Percentiles rank a stretch among this genome's conserved stretches.
These are phyloP conservation scores for Procambarus clarkii DNA, from an alignment of 1,140 invertebrate species.

Conservation along the genomic window DNA sequence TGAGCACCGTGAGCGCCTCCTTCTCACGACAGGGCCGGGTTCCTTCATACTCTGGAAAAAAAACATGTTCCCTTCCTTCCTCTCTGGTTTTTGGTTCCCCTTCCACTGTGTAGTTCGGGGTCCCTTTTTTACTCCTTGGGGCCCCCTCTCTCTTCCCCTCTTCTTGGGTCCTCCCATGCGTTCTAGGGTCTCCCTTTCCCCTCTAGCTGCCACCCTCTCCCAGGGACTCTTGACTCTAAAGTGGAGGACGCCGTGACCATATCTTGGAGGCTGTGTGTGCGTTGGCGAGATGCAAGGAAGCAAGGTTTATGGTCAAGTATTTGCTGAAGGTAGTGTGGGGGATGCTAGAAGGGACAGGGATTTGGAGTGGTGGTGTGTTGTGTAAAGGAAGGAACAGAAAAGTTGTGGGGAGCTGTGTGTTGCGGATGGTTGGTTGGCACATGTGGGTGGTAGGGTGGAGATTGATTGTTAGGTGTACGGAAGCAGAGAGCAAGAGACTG, in stretches of 20 bases:
- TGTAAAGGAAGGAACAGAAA: not conserved
- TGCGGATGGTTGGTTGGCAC: no score
- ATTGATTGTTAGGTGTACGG: no score
- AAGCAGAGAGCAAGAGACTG: no score
- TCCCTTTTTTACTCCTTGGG: no score
- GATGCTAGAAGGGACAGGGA: not conserved
- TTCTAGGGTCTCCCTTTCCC: no score
- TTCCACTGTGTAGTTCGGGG: no score
- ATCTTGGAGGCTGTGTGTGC: slow-evolving; percentile 14
- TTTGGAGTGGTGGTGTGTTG: not conserved
- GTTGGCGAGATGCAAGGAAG: slow-evolving; percentile 20
- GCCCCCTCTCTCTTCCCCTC: not conserved
- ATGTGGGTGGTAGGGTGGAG: no score
- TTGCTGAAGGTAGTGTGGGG: not conserved
- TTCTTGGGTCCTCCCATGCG: no score
- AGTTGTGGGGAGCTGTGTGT: no score
- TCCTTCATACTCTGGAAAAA: not conserved
- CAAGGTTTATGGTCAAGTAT: not conserved
- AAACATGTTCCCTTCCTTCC: no score
- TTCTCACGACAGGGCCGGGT: not conserved
- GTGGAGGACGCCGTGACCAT: slow-evolving; percentile 49
- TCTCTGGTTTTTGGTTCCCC: no score
- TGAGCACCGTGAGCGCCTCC: slow-evolving; percentile 8
- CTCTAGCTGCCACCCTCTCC: not conserved
- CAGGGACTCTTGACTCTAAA: slow-evolving; percentile 44